Evolutionary conservation across 2,797 vertebrate genomes (phyloP).

Genomic region (Onychomys arenicola): DNA sequence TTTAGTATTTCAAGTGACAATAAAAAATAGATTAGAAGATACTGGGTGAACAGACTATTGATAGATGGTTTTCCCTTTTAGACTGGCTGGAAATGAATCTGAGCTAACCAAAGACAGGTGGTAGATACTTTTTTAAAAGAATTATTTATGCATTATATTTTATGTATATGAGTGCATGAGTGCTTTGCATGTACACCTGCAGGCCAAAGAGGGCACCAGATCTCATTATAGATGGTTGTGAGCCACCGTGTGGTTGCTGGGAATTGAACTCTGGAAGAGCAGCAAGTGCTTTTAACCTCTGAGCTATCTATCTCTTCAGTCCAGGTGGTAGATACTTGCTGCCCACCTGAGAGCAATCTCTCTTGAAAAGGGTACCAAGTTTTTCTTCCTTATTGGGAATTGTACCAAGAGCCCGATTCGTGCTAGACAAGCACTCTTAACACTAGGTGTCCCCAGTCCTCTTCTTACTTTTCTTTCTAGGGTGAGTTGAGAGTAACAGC

Average conservation of each 20-base stretch:
- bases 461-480: not conserved
- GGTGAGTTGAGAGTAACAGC: not conserved
- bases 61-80: not conserved
- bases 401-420: not conserved
- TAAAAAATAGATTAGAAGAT: slow-evolving; percentile 9
- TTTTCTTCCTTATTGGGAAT: not conserved
- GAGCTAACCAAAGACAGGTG: not conserved
- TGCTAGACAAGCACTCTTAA: not conserved
- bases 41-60: not conserved
- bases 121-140: not conserved
- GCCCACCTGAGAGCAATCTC: not conserved
- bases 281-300: too few species aligned
- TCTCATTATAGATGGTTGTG: too few species aligned
- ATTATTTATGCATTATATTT: too few species aligned
- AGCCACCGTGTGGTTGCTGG: too few species aligned
- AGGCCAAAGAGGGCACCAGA: too few species aligned
- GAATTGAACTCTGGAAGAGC: too few species aligned
- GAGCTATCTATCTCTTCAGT: too few species aligned
- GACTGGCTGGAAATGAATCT: slow-evolving; percentile 20
- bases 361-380: not conserved
- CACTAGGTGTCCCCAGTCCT: not conserved
- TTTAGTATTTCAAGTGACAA: slow-evolving; percentile 52
- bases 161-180: too few species aligned
- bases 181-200: too few species aligned
- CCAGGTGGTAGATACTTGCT: not conserved